Conservation (phyloP, 2,888 invertebrate species). For the Mythimna albipuncta region DNA sequence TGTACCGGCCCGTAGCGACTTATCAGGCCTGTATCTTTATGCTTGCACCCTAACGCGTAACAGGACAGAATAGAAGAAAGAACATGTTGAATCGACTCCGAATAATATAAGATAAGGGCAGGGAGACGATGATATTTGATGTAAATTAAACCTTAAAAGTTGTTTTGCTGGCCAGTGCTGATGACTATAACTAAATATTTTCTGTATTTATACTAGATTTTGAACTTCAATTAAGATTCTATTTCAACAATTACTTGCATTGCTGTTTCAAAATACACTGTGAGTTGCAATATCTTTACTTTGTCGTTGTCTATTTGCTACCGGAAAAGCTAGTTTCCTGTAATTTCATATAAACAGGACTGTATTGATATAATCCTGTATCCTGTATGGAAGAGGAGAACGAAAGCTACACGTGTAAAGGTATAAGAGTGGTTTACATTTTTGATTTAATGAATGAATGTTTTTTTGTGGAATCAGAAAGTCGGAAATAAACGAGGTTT, state of each 20-base stretch:
- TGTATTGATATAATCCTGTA: conserved; percentile 11
- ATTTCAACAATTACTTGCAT: not conserved
- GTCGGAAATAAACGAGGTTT: not conserved
- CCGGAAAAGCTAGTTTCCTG: conserved; percentile 30
- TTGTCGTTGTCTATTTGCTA: conserved; percentile 27
- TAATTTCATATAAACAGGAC: conserved; percentile 11
- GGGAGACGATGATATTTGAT: no score
- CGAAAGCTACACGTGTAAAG: conserved; percentile 4
- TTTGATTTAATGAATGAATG: conserved; percentile 10
- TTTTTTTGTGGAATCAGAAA: not conserved
- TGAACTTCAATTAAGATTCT: not conserved
- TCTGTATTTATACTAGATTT: not conserved
- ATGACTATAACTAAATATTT: not conserved
- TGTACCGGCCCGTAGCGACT: no score
- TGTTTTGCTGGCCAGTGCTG: not conserved
- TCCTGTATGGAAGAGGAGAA: not conserved
- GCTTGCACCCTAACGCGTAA: no score
- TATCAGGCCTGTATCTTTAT: no score
- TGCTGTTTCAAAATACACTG: conserved; percentile 3
- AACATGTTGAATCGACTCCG: no score
- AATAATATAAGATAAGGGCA: no score
- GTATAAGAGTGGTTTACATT: not conserved
- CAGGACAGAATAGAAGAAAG: no score
- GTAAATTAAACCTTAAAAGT: no score
- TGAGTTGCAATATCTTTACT: conserved; percentile 2